Evolutionary conservation across 2,113 vertebrate genomes (phyloP).

Genomic region (Halcyon malimbica): DNA sequence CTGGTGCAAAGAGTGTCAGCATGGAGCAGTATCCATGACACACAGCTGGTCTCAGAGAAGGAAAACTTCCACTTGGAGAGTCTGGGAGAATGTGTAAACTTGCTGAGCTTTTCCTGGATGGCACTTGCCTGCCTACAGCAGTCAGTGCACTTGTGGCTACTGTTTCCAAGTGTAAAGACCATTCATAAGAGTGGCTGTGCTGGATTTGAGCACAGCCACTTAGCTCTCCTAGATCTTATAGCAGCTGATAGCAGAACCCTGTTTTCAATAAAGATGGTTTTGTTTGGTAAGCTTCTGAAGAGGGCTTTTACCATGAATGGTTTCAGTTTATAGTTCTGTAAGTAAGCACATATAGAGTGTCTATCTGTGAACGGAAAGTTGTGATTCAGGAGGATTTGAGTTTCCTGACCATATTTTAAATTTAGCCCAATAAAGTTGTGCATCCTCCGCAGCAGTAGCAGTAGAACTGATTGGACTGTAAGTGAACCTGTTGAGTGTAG

Average conservation of each 20-base stretch:
- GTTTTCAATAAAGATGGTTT: neutral
- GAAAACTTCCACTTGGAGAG: neutral
- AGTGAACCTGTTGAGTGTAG: neutral
- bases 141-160: neutral
- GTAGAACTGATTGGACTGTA: neutral
- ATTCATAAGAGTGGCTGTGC: neutral
- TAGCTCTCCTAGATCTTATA: neutral
- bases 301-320: neutral
- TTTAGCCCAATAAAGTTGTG: neutral
- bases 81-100: neutral
- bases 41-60: neutral
- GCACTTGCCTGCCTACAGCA: neutral
- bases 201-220: neutral
- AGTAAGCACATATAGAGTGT: neutral
- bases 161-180: neutral
- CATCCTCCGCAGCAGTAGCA: neutral
- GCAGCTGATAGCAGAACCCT: neutral
- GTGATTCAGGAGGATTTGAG: neutral
- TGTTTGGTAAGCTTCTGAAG: neutral
- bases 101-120: neutral
- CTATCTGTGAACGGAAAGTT: neutral
- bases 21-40: neutral
- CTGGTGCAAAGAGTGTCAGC: neutral
- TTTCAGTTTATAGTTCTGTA: neutral
- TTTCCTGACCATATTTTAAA: neutral